A percentile compares a stretch with the other conserved stretches of the same genome.
Evolutionary conservation across 2,113 vertebrate genomes (phyloP).

Genomic region (Taurulus bubalis): DNA sequence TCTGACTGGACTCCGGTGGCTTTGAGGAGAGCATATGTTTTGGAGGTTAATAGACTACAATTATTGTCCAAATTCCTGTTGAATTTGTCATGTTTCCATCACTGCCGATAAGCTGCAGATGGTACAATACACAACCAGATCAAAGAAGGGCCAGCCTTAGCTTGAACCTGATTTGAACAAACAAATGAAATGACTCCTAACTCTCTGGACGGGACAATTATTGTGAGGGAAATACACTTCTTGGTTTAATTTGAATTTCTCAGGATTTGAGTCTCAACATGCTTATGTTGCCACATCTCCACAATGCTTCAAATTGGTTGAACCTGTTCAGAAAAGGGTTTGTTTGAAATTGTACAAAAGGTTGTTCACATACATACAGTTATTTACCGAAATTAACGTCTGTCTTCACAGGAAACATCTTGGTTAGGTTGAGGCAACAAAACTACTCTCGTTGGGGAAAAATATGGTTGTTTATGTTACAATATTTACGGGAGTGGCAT

Average conservation of each 20-base stretch:
- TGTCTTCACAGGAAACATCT: too few relatives aligned
- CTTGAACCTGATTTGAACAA: background rate
- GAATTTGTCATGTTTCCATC: background rate
- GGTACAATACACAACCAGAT: conserved; percentile 2
- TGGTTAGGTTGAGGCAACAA: too few relatives aligned
- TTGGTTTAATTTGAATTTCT: background rate
- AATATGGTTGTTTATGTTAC: too few relatives aligned
- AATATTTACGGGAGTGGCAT: background rate
- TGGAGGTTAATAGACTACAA: too few relatives aligned
- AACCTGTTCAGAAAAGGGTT: too few relatives aligned
- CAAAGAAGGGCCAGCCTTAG: background rate
- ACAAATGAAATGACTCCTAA: background rate
- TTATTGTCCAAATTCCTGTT: background rate
- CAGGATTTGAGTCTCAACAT: background rate
- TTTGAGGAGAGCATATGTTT: background rate
- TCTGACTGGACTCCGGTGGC: too few relatives aligned
- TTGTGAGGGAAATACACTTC: background rate
- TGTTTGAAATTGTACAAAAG: background rate
- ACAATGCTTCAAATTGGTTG: background rate
- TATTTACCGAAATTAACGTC: too few relatives aligned
- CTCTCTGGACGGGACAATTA: background rate
- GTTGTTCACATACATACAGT: too few relatives aligned
- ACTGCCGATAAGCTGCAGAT: background rate
- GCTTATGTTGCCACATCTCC: background rate
- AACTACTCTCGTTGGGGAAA: too few relatives aligned